Evolutionary conservation across 2,888 invertebrate genomes (phyloP), one percentile per base, ranked within the genome.

Genomic region (Odontomyia ornata): DNA sequence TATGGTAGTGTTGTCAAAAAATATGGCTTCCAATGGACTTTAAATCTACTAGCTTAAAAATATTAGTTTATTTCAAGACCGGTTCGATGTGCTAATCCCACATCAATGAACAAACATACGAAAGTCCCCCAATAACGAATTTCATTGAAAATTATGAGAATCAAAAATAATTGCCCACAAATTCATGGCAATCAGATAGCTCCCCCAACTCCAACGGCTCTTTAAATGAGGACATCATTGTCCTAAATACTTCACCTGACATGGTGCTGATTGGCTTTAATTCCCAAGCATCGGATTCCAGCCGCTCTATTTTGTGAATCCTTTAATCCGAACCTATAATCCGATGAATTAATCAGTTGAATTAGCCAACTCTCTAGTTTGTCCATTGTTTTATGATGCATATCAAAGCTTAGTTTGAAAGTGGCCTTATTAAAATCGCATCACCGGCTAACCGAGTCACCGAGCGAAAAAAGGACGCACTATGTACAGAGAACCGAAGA

Each of bases 271-370:
- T 60, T 60, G 4, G 57, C n/a, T 4, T 9, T 18, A 52, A 52
- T 52, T 52, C n/a, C 13, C 65, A 36, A 13, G 28, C 18, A 36
- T 15, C n/a, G 21, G n/a, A n/a, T n/a, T n/a, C 15, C 27, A 65
- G 46, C 25, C 30, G 69, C 25, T 36, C 28, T 47, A 23, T 23
- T 23, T 69, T 46, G 25, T 1, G 46, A 69, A 69, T 69, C 69
- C 69, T 46, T 47, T 69, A 46, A 69, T 69, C 30, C 69, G 21
- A 69, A 25, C 18, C 36, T 25, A 69, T 69, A 69, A 47, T 69
- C 69, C 69, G 46, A 47, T 27, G n/a, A 69, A 47, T 47, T 47
- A 69, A 46, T 69, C 69, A 47, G 46, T 47, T 25, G 0, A 43
- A 23, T 67, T 23, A 18, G 1, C 46, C 1, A 18, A 36, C 67